phyloP scores from a whole-genome alignment of 2,797 vertebrate species.

The Xyrichtys novacula region DNA sequence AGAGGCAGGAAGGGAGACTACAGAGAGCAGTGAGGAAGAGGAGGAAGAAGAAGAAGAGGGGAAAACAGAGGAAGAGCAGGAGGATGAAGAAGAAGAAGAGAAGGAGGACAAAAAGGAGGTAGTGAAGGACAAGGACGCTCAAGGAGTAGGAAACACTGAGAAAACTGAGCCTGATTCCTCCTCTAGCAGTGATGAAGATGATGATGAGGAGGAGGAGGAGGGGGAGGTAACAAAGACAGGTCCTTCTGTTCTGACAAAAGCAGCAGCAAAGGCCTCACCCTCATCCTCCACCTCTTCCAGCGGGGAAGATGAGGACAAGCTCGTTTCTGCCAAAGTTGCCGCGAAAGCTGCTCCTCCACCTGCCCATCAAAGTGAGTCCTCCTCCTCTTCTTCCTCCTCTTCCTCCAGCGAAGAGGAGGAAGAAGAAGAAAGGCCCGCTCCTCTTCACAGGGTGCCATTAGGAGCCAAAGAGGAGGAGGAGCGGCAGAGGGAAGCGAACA shows the following conservation, averaged over 20 bases:
- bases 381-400: slow-evolving; percentile 4
- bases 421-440: slow-evolving; percentile 19
- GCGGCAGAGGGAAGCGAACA: slow-evolving; percentile 87
- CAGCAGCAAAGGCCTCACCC: not conserved
- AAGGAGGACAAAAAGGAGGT: not conserved
- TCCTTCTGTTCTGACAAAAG: slow-evolving; percentile 9
- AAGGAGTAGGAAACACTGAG: not conserved
- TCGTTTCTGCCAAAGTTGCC: not conserved
- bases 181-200: slow-evolving; percentile 31
- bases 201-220: slow-evolving; percentile 23
- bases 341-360: slow-evolving; percentile 14
- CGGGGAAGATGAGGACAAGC: slow-evolving; percentile 32
- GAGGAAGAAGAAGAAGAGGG: not conserved
- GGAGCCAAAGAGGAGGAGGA: slow-evolving; percentile 57
- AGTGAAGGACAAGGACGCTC: not conserved
- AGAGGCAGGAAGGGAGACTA: not conserved
- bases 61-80: not conserved
- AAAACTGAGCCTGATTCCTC: slow-evolving; percentile 20
- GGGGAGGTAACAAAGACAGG: slow-evolving; percentile 5
- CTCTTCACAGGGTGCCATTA: not conserved
- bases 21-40: slow-evolving; percentile 32
- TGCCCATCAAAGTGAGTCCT: slow-evolving; percentile 34
- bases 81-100: not conserved
- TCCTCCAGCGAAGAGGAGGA: slow-evolving; percentile 33
- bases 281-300: slow-evolving; percentile 47